phyloP scores from a whole-genome alignment of 2,888 invertebrate genomes.

The Achlya flavicornis region DNA sequence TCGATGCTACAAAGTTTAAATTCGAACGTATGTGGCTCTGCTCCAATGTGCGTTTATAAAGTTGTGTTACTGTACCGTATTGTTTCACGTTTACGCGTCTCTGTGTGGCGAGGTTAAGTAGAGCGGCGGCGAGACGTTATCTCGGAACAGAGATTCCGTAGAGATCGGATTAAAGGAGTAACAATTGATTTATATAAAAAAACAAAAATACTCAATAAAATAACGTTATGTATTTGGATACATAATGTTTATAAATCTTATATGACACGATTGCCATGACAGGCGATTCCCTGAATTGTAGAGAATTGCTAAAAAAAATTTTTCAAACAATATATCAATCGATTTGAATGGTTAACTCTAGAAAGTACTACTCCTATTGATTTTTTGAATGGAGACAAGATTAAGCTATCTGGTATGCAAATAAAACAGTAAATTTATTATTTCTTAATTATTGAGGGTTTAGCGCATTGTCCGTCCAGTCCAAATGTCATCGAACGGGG shows the following conservation, averaged over 20 bases:
- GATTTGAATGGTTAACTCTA: too few relatives aligned
- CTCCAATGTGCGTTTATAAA: slow-evolving; percentile 55
- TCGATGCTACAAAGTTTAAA: slow-evolving; percentile 38
- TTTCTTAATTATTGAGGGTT: slow-evolving; percentile 76
- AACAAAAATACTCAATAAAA: neutral
- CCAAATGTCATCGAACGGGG: slow-evolving; percentile 82
- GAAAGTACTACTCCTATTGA: too few relatives aligned
- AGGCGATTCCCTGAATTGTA: neutral
- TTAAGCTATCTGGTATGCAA: slow-evolving; percentile 16
- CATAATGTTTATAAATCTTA: neutral
- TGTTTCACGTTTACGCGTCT: slow-evolving; percentile 82
- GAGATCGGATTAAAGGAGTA: slow-evolving; percentile 69
- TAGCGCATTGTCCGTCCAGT: slow-evolving; percentile 74
- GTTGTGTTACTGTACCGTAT: slow-evolving; percentile 80
- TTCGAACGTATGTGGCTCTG: slow-evolving; percentile 33
- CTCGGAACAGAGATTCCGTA: slow-evolving; percentile 78
- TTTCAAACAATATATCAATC: neutral
- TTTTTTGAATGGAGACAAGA: neutral
- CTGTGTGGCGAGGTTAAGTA: slow-evolving; percentile 83
- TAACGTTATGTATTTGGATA: neutral
- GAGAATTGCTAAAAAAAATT: neutral
- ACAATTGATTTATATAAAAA: slow-evolving; percentile 35
- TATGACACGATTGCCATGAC: neutral
- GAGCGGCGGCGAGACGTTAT: slow-evolving; percentile 83
- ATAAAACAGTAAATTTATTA: slow-evolving; percentile 55